A percentile compares a stretch with the other conserved stretches of the same genome.
Conservation (phyloP, 2,113 vertebrate genomes). For the Tachuris rubrigastra region DNA sequence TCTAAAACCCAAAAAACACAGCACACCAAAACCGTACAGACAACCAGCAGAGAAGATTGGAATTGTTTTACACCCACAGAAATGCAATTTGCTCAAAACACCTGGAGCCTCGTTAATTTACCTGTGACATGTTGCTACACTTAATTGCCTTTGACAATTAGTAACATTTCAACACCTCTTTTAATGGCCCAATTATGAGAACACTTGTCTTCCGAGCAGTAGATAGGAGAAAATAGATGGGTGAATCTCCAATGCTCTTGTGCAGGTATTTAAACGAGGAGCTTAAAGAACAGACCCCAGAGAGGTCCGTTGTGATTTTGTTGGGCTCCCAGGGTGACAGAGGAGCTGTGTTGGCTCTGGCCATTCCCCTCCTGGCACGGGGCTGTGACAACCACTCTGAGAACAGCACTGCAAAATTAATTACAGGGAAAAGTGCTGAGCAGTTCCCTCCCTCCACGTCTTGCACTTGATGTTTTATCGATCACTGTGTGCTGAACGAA, state of each 20-base stretch:
- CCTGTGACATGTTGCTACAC: constrained; percentile 80
- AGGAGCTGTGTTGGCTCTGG: neutral
- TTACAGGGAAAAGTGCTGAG: constrained; percentile 34
- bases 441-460: constrained; percentile 15
- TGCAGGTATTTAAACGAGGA: neutral
- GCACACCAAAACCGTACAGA: neutral
- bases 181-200: constrained; percentile 78
- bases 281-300: neutral
- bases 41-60: neutral
- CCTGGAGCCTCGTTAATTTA: constrained; percentile 78
- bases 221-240: constrained; percentile 70
- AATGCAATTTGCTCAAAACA: constrained; percentile 35
- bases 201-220: constrained; percentile 51
- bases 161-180: constrained; percentile 81
- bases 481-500: constrained; percentile 12
- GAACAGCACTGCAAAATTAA: constrained; percentile 6
- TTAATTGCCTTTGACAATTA: constrained; percentile 83
- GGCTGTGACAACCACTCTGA: neutral
- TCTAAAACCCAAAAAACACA: neutral
- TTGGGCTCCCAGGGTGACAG: neutral
- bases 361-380: neutral
- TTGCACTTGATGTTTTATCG: neutral
- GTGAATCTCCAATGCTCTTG: neutral
- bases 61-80: neutral
- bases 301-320: neutral